Percentiles rank a stretch among this genome's conserved stretches.
Conservation (phyloP, 1,140 invertebrate species). For the Lethrus apterus region DNA sequence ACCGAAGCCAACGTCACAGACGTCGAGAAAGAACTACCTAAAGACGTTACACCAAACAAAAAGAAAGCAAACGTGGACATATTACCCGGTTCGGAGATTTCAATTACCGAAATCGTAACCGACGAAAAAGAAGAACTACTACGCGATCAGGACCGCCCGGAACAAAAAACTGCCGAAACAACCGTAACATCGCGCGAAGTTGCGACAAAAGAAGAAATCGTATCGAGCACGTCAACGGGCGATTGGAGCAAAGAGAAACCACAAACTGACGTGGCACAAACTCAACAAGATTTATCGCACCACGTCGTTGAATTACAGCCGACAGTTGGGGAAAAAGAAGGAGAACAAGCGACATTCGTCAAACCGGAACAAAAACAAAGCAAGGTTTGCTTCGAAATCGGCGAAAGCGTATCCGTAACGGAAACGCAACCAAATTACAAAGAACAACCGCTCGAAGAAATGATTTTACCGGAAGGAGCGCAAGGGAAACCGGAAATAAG, state of each 20-base stretch:
- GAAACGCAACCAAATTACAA: constrained; percentile 46
- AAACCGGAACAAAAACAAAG: constrained; percentile 45
- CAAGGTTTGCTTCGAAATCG: constrained; percentile 43
- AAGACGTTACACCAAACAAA: constrained; percentile 37
- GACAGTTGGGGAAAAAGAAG: constrained; percentile 48
- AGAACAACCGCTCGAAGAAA: constrained; percentile 42
- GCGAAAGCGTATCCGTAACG: constrained; percentile 43
- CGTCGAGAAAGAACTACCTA: constrained; percentile 42
- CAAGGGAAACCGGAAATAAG: constrained; percentile 46
- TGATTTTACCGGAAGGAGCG: constrained; percentile 36
- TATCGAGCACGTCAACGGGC: constrained; percentile 27
- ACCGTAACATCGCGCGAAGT: constrained; percentile 39
- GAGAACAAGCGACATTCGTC: constrained; percentile 36
- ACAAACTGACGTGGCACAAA: constrained; percentile 34
- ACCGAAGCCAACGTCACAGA: constrained; percentile 49
- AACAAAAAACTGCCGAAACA: constrained; percentile 37
- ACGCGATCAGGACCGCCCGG: constrained; percentile 22
- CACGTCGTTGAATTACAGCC: constrained; percentile 41
- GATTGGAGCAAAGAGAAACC: constrained; percentile 30
- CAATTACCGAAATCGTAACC: constrained; percentile 42
- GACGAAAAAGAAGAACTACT: constrained; percentile 36
- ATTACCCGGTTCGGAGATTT: constrained; percentile 42
- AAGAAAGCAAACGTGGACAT: constrained; percentile 40
- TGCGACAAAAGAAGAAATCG: constrained; percentile 38
- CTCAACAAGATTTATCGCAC: constrained; percentile 35